Base-by-base conservation (phyloP, 2,113 vertebrate species). In the Sialia sialis region DNA sequence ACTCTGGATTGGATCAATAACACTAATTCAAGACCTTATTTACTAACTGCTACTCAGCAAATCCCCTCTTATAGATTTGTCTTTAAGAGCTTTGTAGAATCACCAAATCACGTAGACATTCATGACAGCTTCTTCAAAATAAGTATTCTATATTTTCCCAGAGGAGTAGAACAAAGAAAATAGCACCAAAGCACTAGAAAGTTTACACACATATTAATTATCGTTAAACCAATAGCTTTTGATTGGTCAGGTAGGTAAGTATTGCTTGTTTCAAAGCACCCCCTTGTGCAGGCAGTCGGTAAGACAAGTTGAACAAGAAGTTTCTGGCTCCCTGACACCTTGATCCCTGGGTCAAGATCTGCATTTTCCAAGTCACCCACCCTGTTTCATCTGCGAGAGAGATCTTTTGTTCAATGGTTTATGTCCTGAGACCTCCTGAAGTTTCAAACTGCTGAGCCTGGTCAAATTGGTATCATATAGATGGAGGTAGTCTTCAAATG, bases 181-280 rank as follows among this genome's bases (percentile, higher is more conserved):
- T 68, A 89, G 66, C 49, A 68, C 13, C 64, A 77, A 78, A 66
- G 59, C 43, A 54, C 51, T n/a, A 39, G 68, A 52, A 94, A 86
- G n/a, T 79, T 90, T 74, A 70, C 52, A 36, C 13, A 12, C 26
- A 7, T 75, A 41, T 85, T 94, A 88, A 83, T 91, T 87, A 63
- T 48, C 41, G 58, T 80, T 89, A 77, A 91, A 74, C 67, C 70
- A 44, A 51, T 85, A 80, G 19, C 13, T 89, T 96, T 94, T 73
- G 21, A 81, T 62, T 76, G 38, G 26, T 38, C 0, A 0, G 48
- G 11, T 74, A 29, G 70, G 34, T 46, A 68, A 66, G 51, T 63
- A 89, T 93, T 91, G 70, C 81, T 94, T 91, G 72, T 90, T 95
- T 90, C 84, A 84, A 95, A 94, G 91, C 84, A 91, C 94, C 91